Conservation (phyloP, 1,140 invertebrate genomes). For the Melipona quadrifasciata region DNA sequence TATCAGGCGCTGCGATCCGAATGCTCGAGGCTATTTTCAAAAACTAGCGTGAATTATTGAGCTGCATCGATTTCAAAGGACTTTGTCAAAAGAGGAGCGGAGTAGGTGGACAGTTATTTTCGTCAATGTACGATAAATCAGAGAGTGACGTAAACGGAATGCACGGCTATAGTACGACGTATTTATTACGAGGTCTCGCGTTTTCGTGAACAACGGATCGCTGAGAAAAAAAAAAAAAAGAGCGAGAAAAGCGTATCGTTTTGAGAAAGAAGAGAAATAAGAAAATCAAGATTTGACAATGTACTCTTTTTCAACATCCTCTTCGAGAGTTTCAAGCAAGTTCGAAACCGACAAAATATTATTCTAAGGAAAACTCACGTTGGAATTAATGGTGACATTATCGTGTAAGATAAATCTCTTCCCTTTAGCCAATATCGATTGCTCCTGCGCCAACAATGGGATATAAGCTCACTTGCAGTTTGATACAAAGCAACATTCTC, state of each 20-base stretch:
- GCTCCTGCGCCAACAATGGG: background rate
- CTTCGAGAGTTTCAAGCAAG: too few species aligned
- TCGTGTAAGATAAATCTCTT: constrained; percentile 5
- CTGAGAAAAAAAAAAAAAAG: background rate
- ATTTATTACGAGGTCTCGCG: constrained; percentile 3
- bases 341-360: background rate
- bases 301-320: background rate
- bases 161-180: background rate
- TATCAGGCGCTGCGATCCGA: background rate
- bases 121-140: constrained; percentile 28
- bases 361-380: background rate
- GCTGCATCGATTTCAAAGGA: constrained; percentile 6
- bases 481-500: too few species aligned
- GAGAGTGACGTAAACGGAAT: constrained; percentile 26
- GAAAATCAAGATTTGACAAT: background rate
- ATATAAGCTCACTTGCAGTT: background rate
- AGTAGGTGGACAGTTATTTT: constrained; percentile 20
- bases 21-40: background rate
- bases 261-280: background rate
- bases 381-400: constrained; percentile 5
- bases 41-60: constrained; percentile 7
- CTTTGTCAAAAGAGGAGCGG: constrained; percentile 4
- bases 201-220: background rate
- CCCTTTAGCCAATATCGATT: constrained; percentile 10
- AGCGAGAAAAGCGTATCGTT: background rate